These are phyloP conservation scores for Oncorhynchus mykiss DNA, from an alignment of 2,113 vertebrate species.

Conservation along the genomic window DNA sequence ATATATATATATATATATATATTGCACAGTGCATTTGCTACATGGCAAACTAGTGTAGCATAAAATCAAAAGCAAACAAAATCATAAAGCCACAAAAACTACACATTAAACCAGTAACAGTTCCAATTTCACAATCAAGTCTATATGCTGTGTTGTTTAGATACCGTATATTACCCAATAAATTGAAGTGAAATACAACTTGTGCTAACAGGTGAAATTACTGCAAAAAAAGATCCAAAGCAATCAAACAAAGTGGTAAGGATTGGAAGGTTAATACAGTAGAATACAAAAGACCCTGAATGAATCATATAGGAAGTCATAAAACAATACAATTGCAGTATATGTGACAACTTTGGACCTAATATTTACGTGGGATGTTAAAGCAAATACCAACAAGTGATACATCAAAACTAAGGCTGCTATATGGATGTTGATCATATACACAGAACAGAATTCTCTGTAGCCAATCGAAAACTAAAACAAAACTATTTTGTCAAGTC, in stretches of 20 bases:
- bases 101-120: slow-evolving; percentile 91
- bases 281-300: slow-evolving; percentile 86
- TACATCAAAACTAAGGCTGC: slow-evolving; percentile 41
- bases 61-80: slow-evolving; percentile 79
- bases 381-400: slow-evolving; percentile 51
- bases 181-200: slow-evolving; percentile 86
- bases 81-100: slow-evolving; percentile 85
- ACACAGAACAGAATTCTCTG: slow-evolving; percentile 1
- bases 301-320: slow-evolving; percentile 64
- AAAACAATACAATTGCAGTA: slow-evolving; percentile 39
- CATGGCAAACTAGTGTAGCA: slow-evolving; percentile 98
- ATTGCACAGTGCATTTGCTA: slow-evolving; percentile 99
- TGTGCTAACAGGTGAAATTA: slow-evolving; percentile 73
- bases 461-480: slow-evolving; percentile 21
- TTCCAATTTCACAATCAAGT: slow-evolving; percentile 86
- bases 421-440: slow-evolving; percentile 33
- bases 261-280: slow-evolving; percentile 74
- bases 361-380: slow-evolving; percentile 48
- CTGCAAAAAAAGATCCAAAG: slow-evolving; percentile 74
- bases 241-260: slow-evolving; percentile 55
- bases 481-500: slow-evolving; percentile 11
- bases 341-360: slow-evolving; percentile 58
- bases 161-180: slow-evolving; percentile 81
- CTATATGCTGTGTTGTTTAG: slow-evolving; percentile 81
- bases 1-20: slow-evolving; percentile 96